Evolutionary conservation across 1,140 invertebrate genomes (phyloP).

Genomic region (Calosoma granatense): DNA sequence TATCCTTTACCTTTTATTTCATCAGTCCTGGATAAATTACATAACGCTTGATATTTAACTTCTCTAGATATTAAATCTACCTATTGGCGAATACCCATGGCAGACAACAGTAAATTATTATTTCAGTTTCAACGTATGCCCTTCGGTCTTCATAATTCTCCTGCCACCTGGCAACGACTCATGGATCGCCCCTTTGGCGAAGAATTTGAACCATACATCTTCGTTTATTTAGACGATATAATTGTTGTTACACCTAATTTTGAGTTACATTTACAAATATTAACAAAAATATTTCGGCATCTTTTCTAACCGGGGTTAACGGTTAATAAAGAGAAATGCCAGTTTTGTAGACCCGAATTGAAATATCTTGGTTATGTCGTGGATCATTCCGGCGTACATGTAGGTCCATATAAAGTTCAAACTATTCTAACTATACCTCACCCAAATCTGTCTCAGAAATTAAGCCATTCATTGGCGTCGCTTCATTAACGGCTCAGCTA

Average conservation of each 20-base stretch:
- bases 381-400: no score
- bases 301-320: constrained; percentile 16
- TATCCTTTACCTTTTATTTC: no score
- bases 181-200: constrained; percentile 19
- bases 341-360: constrained; percentile 15
- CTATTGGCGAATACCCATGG: no score
- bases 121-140: constrained; percentile 29
- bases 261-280: constrained; percentile 17
- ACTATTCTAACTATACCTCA: no score
- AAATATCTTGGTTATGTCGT: constrained; percentile 25
- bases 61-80: no score
- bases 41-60: no score
- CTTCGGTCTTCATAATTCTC: constrained; percentile 29
- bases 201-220: constrained; percentile 8
- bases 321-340: constrained; percentile 21
- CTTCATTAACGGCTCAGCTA: no score
- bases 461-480: no score
- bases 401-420: no score
- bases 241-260: constrained; percentile 16
- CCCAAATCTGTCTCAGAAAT: no score
- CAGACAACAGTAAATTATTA: no score
- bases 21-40: no score
- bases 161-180: constrained; percentile 25
- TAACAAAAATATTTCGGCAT: constrained; percentile 16
- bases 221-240: constrained; percentile 21